Percentiles rank a stretch among this genome's conserved stretches.
phyloP scores from a whole-genome alignment of 1,140 invertebrate genomes.

The Berghia stephanieae region DNA sequence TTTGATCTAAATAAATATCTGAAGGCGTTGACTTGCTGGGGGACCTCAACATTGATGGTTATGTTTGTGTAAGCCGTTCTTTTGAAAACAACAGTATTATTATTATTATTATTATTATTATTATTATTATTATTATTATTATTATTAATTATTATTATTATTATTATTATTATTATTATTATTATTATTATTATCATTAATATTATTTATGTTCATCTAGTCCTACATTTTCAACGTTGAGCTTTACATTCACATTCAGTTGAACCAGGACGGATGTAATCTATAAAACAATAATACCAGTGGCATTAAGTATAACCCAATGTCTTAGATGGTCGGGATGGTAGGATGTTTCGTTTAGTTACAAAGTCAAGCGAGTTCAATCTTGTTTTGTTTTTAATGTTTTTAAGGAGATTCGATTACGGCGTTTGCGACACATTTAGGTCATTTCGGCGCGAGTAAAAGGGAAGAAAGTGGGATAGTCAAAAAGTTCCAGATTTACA shows the following conservation, averaged over 20 bases:
- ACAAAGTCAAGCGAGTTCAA: not conserved
- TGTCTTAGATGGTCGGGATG: not conserved
- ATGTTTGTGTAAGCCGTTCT: not conserved
- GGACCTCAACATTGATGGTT: not conserved
- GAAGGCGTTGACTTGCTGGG: too few species aligned
- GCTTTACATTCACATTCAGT: not conserved
- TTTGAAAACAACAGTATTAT: conserved; percentile 9
- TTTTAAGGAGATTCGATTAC: too few species aligned
- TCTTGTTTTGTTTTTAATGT: too few species aligned
- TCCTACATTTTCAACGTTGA: not conserved
- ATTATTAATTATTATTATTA: conserved; percentile 6
- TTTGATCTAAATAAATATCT: too few species aligned
- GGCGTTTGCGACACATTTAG: too few species aligned
- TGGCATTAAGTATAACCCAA: too few species aligned
- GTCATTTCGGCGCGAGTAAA: too few species aligned
- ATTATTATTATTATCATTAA: conserved; percentile 4
- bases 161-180: not conserved
- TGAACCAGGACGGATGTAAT: not conserved
- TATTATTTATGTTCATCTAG: not conserved
- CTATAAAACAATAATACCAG: not conserved
- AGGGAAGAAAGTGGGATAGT: too few species aligned
- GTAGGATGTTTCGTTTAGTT: not conserved
- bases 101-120: conserved; percentile 3
- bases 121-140: not conserved
- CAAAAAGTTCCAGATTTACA: too few species aligned